Percentiles rank a stretch among this genome's conserved stretches.
Conservation (phyloP, 2,797 vertebrate species). For the Microctenopoma lineatum region DNA sequence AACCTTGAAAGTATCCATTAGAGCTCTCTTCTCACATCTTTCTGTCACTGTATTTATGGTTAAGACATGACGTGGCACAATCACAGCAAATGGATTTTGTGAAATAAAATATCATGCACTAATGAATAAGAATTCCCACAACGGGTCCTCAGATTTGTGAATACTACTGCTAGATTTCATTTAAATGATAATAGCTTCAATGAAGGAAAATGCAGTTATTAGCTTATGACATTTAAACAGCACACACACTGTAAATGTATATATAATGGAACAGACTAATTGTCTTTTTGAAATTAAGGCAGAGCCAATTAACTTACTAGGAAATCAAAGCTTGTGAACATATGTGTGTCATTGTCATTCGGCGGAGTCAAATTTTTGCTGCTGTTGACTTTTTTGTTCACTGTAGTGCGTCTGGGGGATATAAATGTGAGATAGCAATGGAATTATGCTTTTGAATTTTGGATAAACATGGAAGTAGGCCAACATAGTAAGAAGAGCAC, state of each 20-base stretch:
- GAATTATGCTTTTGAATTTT: not conserved
- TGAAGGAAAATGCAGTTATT: not conserved
- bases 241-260: not conserved
- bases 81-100: conserved; percentile 6
- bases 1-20: conserved; percentile 26
- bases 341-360: not conserved
- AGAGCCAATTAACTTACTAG: not conserved
- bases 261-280: not conserved
- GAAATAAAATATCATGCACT: not conserved
- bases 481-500: not conserved
- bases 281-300: conserved; percentile 4
- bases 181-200: not conserved
- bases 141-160: not conserved
- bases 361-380: not conserved
- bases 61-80: not conserved
- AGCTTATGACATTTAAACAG: not conserved
- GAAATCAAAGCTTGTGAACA: conserved; percentile 7
- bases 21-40: not conserved
- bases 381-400: not conserved
- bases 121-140: not conserved
- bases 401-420: not conserved
- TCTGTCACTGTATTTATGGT: not conserved
- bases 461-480: not conserved
- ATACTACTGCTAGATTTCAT: not conserved
- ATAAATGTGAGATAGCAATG: not conserved